Percentiles rank a stretch among this genome's conserved stretches.
Conservation (phyloP, 2,113 vertebrate species). For the Ramphastos sulfuratus region DNA sequence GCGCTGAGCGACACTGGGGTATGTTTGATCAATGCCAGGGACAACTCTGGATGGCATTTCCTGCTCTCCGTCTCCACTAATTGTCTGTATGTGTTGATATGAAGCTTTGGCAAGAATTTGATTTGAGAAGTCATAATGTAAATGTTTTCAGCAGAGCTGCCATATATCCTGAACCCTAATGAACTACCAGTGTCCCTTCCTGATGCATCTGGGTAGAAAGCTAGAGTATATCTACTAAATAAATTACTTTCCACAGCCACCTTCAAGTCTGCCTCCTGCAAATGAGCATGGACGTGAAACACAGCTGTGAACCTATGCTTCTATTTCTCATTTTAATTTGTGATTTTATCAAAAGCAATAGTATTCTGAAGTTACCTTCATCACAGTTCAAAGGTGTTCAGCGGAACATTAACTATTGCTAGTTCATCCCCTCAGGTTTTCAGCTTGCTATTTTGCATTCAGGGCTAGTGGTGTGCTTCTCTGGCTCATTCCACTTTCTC, state of each 20-base stretch:
- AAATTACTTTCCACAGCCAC: background rate
- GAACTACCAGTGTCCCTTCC: background rate
- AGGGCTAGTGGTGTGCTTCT: background rate
- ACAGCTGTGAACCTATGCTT: background rate
- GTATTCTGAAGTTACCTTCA: background rate
- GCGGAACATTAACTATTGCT: background rate
- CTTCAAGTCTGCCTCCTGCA: background rate
- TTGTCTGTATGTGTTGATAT: background rate
- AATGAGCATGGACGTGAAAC: background rate
- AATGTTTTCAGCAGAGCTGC: background rate
- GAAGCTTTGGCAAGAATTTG: slow-evolving; percentile 25
- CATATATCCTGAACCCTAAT: background rate
- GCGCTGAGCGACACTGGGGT: fast-evolving
- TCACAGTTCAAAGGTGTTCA: background rate
- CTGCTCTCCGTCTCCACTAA: background rate
- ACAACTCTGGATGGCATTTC: background rate
- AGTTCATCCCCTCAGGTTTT: background rate
- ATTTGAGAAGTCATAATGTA: background rate
- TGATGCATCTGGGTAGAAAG: background rate
- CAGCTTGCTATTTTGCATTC: background rate
- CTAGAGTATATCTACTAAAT: background rate
- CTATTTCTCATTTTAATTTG: slow-evolving; percentile 1
- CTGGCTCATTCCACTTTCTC: background rate
- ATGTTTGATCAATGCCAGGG: slow-evolving; percentile 9
- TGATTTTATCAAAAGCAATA: background rate